Base-by-base conservation (phyloP, 2,888 invertebrate genomes). In the Cerceris ruficornis region DNA sequence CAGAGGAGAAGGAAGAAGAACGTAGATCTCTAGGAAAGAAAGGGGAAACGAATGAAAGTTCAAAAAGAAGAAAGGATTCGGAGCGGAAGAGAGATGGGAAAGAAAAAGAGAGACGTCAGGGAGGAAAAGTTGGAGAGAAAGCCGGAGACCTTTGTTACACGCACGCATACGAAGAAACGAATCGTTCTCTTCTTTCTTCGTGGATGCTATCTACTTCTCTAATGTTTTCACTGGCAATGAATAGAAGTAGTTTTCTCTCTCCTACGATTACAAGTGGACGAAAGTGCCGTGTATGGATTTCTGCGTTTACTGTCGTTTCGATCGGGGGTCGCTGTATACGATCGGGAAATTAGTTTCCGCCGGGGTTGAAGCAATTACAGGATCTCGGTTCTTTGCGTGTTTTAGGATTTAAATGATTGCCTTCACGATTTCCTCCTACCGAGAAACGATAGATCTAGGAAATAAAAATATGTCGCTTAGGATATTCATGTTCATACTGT, bases 211-310 rank as follows among this genome's bases (percentile, higher is more conserved):
- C 60, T 60, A 42, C 55, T 43, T 0, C 52, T 60, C 50, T 59
- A 13, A 39, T 13, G 46, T 57, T 69, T 61, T 61, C 69, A 64
- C 61, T 62, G 39, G 58, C 52, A 61, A 58, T 50, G 57, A 69
- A 69, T 57, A 50, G 57, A 69, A 58, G 64, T 59, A 69, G 41
- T 61, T 58, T 57, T 59, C 57, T 58, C 55, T 59, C 52, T 17
- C 62, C 46, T 28, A 11, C 7, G 4, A 41, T 9, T 17, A 43
- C 55, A 42, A 14, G 0, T 54, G 14, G 64, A 46, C 8, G 11
- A 52, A 14, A 42, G n/a, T 28, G 28, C 28, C 28, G 57, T 14
- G 11, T 13, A 46, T 13, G 11, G 60, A 43, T 62, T 50, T 9
- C 13, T 28, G 42, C 41, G n/a, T 41, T n/a, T 52, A 1, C 13